Evolutionary conservation across 1,140 invertebrate species (phyloP), one percentile per base, ranked within the genome.

Genomic region (Zaprionus ornatus): DNA sequence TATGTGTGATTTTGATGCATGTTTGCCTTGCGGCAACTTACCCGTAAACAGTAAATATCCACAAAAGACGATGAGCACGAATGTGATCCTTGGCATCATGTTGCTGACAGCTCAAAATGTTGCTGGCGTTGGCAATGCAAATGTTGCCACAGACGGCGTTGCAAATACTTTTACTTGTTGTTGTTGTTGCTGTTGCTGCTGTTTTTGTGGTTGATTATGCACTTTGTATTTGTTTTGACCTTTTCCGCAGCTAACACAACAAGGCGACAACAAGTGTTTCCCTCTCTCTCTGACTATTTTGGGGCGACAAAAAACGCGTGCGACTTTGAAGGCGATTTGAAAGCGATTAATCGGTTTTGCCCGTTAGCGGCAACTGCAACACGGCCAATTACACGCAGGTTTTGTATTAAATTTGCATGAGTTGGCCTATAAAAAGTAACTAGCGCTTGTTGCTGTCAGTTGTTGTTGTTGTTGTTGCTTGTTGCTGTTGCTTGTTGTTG

Each of bases 31-130:
- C n/a, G n/a, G 40, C 23, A 60, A 85, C 84, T 77, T 73, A 88
- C 84, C 84, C 61, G 84, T 82, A 68, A 84, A 77, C 73, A 91
- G 79, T 69, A 91, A 79, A 82, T 90, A 91, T 91, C 91, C 91
- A 78, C 91, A 91, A 77, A 91, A 74, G 66, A 91, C 74, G 63
- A 91, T 77, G 29, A 91, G 60, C 74, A 91, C 70, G 55, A 91
- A 69, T 50, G 64, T 80, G 79, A 91, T 88, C 71, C 90, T 91
- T 59, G 88, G 88, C 82, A 91, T 82, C 90, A 91, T 91, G 72
- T 78, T 91, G 88, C 75, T 77, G 29, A 17, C 40, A 9, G n/a
- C n/a, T n/a, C 15, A 68, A 62, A 62, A 69, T 73, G 70, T 68
- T 77, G 60, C 19, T 48, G 45, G 37, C 37, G 29, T 1, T 40